A percentile compares a stretch with the other conserved stretches of the same genome.
These are phyloP conservation scores for Psilanteris sp. DNA, from an alignment of 1,140 invertebrate species.

Conservation along the genomic window DNA sequence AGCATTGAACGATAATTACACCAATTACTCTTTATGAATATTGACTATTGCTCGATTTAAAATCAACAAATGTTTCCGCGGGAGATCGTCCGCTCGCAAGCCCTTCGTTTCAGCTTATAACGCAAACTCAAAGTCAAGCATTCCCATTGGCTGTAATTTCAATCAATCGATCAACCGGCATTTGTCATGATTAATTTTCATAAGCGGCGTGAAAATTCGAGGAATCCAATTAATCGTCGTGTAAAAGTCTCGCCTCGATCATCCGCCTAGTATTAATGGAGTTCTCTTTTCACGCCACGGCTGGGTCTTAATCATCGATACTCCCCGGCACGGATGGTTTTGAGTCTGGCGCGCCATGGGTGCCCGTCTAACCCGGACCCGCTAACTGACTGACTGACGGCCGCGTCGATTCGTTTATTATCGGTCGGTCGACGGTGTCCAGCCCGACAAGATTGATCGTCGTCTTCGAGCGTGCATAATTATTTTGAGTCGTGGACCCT, in stretches of 20 bases:
- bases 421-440: constrained; percentile 35
- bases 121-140: no score
- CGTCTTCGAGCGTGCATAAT: constrained; percentile 49
- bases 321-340: no score
- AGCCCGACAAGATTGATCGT: constrained; percentile 57
- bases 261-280: constrained; percentile 40
- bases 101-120: no score
- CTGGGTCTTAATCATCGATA: constrained; percentile 53
- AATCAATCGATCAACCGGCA: constrained; percentile 3
- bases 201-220: constrained; percentile 53
- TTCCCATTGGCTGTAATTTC: no score
- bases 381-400: constrained; percentile 54
- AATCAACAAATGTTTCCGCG: no score
- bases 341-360: constrained; percentile 25
- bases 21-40: no score
- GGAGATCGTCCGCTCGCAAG: no score
- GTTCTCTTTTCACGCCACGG: constrained; percentile 46
- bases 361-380: constrained; percentile 26
- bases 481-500: constrained; percentile 43
- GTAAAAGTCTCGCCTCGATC: constrained; percentile 23
- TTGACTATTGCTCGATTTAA: no score
- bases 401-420: constrained; percentile 60
- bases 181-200: constrained; percentile 1
- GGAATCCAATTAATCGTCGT: constrained; percentile 21
- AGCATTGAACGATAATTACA: no score